Base-by-base conservation (phyloP, 2,888 invertebrate species). In the Scaptomyza polygonia region DNA sequence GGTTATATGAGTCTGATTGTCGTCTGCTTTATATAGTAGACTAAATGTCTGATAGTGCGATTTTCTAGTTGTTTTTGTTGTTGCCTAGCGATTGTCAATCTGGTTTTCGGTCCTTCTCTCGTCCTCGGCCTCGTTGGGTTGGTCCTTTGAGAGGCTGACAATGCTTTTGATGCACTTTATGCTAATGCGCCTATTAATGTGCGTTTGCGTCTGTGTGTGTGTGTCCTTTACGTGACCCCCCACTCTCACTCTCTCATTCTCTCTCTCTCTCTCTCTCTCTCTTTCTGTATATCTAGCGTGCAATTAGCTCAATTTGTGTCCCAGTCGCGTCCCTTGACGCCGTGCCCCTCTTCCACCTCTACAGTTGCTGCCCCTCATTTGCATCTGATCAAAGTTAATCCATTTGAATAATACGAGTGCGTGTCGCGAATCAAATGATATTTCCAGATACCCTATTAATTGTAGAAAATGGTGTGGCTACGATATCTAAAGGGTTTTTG, bases 291-390 rank as follows among this genome's bases (percentile, higher is more conserved):
- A 80, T 82, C 74, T 79, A 72, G 78, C 70, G 68, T 78, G 86
- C 86, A 86, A 86, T 86, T 86, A 86, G 88, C 82, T 86, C 86
- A 86, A 86, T 85, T 86, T 83, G 81, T 77, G 79, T 73, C 68
- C 51, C 52, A 62, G 57, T 53, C 53, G 43, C 59, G 59, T 71
- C 75, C 75, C 71, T 54, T 16, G 71, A 21, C 66, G 53, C 45
- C n/a, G 44, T 11, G 3, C 21, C 3, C 12, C 9, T 5, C n/a
- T 7, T 6, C 12, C 30, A 0, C 45, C 34, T 8, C 45, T 8
- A 12, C 8, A 14, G 14, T n/a, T 16, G 34, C 48, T 42, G 57
- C 52, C 59, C 34, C 70, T 12, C 75, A 74, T 74, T 74, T 70
- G 67, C 74, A 74, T 74, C 66, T 72, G 84, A 85, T 85, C 84